phyloP scores from a whole-genome alignment of 1,140 invertebrate genomes.

The Theocolax elegans region DNA sequence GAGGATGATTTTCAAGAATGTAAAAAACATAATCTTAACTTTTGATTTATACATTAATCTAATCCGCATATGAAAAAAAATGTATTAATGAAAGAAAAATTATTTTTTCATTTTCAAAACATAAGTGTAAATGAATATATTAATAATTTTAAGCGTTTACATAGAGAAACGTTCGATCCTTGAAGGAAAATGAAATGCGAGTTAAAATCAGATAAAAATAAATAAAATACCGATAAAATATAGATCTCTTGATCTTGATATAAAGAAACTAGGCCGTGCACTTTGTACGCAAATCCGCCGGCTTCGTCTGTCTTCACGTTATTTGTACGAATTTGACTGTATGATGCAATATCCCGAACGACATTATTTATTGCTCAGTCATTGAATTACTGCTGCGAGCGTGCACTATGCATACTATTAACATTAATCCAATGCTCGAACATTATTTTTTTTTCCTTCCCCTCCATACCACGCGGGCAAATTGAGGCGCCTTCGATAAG shows the following conservation, averaged over 20 bases:
- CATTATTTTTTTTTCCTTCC: neutral
- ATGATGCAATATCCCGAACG: constrained; percentile 19
- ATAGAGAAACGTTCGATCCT: neutral
- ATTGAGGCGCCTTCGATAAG: neutral
- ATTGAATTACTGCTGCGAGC: constrained; percentile 8
- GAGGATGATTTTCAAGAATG: too few relatives aligned
- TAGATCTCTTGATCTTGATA: neutral
- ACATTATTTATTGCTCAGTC: constrained; percentile 4
- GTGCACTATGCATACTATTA: constrained; percentile 9
- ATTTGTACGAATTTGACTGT: constrained; percentile 29
- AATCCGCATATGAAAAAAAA: too few relatives aligned
- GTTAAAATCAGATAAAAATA: constrained; percentile 1
- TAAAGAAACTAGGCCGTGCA: neutral
- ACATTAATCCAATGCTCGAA: constrained; percentile 13
- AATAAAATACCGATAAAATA: neutral
- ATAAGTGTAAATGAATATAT: too few relatives aligned
- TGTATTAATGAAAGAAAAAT: too few relatives aligned
- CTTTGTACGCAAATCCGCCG: neutral
- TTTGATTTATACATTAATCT: too few relatives aligned
- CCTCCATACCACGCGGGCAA: neutral
- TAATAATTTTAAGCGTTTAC: too few relatives aligned
- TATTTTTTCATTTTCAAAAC: too few relatives aligned
- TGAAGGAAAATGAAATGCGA: neutral
- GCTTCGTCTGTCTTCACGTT: neutral
- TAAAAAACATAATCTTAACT: too few relatives aligned